Conservation (phyloP, 2,888 invertebrate species). For the Cephus spinipes region DNA sequence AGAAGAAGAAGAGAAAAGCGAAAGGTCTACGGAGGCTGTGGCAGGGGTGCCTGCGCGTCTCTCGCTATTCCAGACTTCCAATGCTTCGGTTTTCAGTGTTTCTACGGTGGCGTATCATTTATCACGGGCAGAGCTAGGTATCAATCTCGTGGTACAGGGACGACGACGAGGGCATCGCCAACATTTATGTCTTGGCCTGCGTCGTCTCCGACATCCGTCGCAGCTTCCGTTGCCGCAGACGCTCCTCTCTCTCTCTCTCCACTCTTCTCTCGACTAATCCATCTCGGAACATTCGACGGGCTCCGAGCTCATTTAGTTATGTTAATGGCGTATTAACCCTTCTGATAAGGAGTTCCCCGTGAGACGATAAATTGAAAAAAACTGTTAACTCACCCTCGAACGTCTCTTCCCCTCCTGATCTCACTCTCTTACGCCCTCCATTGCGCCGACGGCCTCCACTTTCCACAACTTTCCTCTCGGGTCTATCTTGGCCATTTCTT, state of each 20-base stretch:
- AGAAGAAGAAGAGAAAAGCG: no score
- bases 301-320: constrained; percentile 19
- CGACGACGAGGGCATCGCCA: neutral
- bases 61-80: neutral
- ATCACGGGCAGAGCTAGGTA: constrained; percentile 1
- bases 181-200: neutral
- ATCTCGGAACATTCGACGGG: constrained; percentile 16
- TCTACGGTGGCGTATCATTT: neutral
- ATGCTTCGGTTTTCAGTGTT: neutral
- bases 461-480: no score
- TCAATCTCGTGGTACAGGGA: constrained; percentile 12
- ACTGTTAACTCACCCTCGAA: constrained; percentile 16
- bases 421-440: neutral
- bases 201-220: neutral
- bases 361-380: constrained; percentile 16
- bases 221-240: constrained; percentile 1
- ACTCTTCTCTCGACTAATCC: constrained; percentile 12
- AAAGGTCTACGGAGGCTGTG: no score
- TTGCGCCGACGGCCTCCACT: no score
- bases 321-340: constrained; percentile 23
- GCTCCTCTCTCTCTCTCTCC: no score
- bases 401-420: no score
- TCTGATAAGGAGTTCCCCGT: constrained; percentile 17
- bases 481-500: constrained; percentile 2
- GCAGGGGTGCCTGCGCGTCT: no score